A percentile compares a stretch with the other conserved stretches of the same genome.
phyloP scores from a whole-genome alignment of 2,797 vertebrate genomes.

The Mus minutoides region DNA sequence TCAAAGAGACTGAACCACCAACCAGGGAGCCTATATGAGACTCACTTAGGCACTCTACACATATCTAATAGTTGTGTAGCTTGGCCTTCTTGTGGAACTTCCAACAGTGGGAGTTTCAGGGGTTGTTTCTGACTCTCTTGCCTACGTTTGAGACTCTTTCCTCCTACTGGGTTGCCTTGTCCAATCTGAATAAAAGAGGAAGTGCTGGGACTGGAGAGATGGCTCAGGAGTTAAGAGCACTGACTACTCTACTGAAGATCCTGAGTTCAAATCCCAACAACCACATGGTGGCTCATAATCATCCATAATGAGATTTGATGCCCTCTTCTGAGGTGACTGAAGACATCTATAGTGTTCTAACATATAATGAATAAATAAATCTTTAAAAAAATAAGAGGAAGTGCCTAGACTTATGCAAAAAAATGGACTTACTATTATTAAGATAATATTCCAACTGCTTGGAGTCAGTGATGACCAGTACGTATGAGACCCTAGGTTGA shows the following conservation, averaged over 20 bases:
- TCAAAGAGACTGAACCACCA: not conserved
- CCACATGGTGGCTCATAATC: no score
- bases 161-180: not conserved
- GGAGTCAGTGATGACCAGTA: not conserved
- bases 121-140: no score
- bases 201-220: no score
- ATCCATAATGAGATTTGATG: no score
- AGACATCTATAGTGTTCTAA: no score
- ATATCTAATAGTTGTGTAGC: not conserved
- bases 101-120: not conserved
- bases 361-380: no score
- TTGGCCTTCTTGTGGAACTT: not conserved
- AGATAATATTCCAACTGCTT: not conserved
- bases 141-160: not conserved
- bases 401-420: not conserved
- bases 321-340: no score
- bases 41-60: not conserved
- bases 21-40: not conserved
- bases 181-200: not conserved
- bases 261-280: no score
- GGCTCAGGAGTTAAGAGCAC: no score
- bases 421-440: not conserved
- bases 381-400: not conserved
- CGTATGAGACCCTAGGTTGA: not conserved
- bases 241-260: no score